Evolutionary conservation across 2,888 invertebrate species (phyloP), one percentile per base, ranked within the genome.

Genomic region (Acanthosepion pharaonis): DNA sequence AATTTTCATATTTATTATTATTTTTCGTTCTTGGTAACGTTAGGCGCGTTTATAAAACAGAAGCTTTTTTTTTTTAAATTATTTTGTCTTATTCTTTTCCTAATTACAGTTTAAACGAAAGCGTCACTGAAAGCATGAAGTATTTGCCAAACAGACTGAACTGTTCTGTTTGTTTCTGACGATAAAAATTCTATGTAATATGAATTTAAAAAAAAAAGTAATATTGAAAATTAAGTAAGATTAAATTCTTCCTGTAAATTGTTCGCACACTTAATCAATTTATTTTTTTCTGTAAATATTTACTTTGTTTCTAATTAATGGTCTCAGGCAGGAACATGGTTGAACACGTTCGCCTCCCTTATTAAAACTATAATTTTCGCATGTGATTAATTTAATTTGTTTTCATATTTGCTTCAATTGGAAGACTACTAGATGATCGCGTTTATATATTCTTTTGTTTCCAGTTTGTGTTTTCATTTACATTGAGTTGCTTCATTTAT

Each of bases 241-340:
- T 78, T 78, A 78, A 15, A 78, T n/a, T 78, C 33, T n/a, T 78
- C 33, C n/a, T n/a, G 78, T 33, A 78, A 78, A 78, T n/a, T 78
- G n/a, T 78, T 78, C 78, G 78, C n/a, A 78, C n/a, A 78, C 78
- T n/a, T n/a, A 78, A 78, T 78, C 59, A 59, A 59, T 4, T 18
- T 78, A 25, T 18, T n/a, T 78, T 78, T n/a, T 78, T n/a, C 33
- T 5, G 78, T 78, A 33, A 78, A 33, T 78, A 78, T 78, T 78
- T 78, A 78, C 78, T 78, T n/a, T 78, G 78, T 78, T n/a, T 78
- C n/a, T 78, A 78, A 78, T 78, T 78, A 78, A 78, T 78, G n/a
- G 78, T 28, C 78, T n/a, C 78, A 18, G n/a, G 9, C 28, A 28
- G 9, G 9, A 78, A n/a, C 78, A 78, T 23, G 25, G 25, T 78